Conservation (phyloP, 2,888 invertebrate species). For the Drosophila emarginata region DNA sequence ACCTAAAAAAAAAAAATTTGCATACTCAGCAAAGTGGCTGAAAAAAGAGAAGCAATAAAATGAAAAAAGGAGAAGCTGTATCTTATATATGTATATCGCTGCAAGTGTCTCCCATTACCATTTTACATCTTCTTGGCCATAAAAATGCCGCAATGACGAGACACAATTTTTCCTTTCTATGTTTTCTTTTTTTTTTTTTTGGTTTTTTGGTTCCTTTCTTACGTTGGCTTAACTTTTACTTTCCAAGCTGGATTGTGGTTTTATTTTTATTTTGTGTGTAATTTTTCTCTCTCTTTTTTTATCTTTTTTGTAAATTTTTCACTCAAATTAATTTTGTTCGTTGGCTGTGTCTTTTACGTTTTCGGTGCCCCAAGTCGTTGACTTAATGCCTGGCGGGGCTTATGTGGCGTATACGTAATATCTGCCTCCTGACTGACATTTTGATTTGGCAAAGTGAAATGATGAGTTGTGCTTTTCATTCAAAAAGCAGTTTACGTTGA, state of each 20-base stretch:
- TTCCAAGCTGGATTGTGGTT: constrained; percentile 13
- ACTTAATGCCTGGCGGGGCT: constrained; percentile 26
- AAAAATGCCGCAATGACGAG: constrained; percentile 63
- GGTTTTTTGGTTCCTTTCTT: constrained; percentile 3
- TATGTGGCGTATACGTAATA: constrained; percentile 31
- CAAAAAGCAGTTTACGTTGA: constrained; percentile 6
- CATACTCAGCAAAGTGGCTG: constrained; percentile 62
- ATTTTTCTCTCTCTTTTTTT: background rate
- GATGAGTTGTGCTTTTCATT: constrained; percentile 32
- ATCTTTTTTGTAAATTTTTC: constrained; percentile 15
- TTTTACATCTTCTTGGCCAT: constrained; percentile 51
- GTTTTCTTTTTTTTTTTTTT: constrained; percentile 9
- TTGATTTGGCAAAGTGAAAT: constrained; percentile 37
- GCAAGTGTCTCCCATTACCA: constrained; percentile 44
- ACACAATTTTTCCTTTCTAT: constrained; percentile 38
- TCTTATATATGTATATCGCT: constrained; percentile 26
- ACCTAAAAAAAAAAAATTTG: constrained; percentile 72
- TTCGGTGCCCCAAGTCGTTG: constrained; percentile 12
- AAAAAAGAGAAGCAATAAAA: constrained; percentile 17
- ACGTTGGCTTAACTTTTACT: constrained; percentile 44
- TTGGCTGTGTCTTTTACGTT: constrained; percentile 15
- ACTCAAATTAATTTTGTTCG: constrained; percentile 22
- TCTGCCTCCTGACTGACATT: constrained; percentile 16
- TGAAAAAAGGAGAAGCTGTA: constrained; percentile 25
- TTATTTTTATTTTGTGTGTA: constrained; percentile 12